A percentile compares a stretch with the other conserved stretches of the same genome.
Evolutionary conservation across 2,888 invertebrate species (phyloP).

Genomic region (Vanessa cardui): DNA sequence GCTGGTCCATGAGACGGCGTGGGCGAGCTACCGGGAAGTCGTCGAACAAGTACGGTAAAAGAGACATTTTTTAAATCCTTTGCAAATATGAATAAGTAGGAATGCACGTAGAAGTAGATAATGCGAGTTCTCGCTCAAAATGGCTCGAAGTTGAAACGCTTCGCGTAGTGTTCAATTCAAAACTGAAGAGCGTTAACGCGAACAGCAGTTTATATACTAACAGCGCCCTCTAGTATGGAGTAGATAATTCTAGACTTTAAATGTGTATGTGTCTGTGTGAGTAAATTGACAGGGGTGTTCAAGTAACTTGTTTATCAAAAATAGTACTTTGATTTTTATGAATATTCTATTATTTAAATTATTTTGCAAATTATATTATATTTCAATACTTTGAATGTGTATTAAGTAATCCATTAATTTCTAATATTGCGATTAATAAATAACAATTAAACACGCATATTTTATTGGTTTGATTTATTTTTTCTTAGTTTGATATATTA

Average conservation of each 20-base stretch:
- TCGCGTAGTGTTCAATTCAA: slow-evolving; percentile 41
- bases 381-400: no score
- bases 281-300: slow-evolving; percentile 18
- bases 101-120: background rate
- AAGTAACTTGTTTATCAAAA: background rate
- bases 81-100: background rate
- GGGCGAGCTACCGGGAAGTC: slow-evolving; percentile 50
- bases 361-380: background rate
- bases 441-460: no score
- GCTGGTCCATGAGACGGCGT: slow-evolving; percentile 75
- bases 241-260: slow-evolving; percentile 53
- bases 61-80: slow-evolving; percentile 52
- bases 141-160: slow-evolving; percentile 1
- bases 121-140: slow-evolving; percentile 13
- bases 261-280: background rate
- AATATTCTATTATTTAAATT: background rate
- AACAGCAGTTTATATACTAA: slow-evolving; percentile 48
- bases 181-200: slow-evolving; percentile 37
- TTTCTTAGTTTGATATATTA: no score
- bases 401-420: no score
- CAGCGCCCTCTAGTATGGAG: slow-evolving; percentile 62
- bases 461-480: no score
- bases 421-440: no score
- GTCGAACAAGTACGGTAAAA: slow-evolving; percentile 57
- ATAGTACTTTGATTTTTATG: no score